These are phyloP conservation scores for Halisarca cf. caerulea DNA, from an alignment of 37 sponge, comb jelly and placozoan species.

Conservation along the genomic window DNA sequence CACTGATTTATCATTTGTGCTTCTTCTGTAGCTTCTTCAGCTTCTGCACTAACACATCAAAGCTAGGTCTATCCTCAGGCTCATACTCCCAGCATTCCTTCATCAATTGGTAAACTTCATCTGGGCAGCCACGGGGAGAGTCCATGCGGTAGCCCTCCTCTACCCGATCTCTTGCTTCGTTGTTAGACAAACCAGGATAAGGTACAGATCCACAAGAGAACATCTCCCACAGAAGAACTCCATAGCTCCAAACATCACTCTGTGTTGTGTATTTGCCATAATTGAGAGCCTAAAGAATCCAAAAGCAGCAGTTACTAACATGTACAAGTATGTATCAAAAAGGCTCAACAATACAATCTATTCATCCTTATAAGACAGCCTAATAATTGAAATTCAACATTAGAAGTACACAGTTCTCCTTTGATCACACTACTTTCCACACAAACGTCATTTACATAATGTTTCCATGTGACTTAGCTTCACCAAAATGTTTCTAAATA, in stretches of 20 bases:
- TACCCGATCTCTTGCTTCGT: slow-evolving; percentile 71
- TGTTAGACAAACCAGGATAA: slow-evolving; percentile 86
- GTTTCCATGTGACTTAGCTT: no score
- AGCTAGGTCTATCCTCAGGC: slow-evolving; percentile 85
- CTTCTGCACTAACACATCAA: slow-evolving; percentile 50
- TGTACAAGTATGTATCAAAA: no score
- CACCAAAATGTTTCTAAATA: no score
- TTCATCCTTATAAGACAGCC: no score
- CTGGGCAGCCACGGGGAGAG: slow-evolving; percentile 70
- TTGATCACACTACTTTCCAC: no score
- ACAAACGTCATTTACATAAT: no score
- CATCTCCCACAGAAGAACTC: slow-evolving; percentile 88
- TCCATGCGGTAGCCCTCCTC: slow-evolving; percentile 88
- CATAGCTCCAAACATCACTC: slow-evolving; percentile 96
- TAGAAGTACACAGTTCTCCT: no score
- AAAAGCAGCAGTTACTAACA: no score
- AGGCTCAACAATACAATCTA: no score
- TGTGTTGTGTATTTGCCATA: slow-evolving; percentile 83
- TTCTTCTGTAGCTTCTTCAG: slow-evolving; percentile 33
- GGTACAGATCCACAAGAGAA: slow-evolving; percentile 87
- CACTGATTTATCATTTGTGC: not conserved
- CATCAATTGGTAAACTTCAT: slow-evolving; percentile 80
- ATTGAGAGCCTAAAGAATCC: slow-evolving; percentile 69
- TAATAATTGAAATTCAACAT: no score
- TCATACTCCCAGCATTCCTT: slow-evolving; percentile 88